Evolutionary conservation across 2,797 vertebrate species (phyloP), one percentile per base, ranked within the genome.

Genomic region (Pantherophis alleghaniensis): DNA sequence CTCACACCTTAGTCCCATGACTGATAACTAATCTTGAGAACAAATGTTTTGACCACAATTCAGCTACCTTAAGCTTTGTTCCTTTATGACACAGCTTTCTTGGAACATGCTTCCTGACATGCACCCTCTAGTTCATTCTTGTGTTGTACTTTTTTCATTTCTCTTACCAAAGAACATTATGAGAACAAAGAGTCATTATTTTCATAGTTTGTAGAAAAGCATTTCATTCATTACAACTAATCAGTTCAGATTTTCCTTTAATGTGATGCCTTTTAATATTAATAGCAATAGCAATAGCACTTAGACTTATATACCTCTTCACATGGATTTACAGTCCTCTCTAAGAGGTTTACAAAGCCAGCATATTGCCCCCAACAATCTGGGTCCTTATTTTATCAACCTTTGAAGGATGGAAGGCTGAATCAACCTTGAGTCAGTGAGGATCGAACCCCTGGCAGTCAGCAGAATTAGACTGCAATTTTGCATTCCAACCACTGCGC

Each of bases 21-120:
- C 55, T 55, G n/a, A 93, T 90, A 0, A 53, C n/a, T 47, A 91
- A 89, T 26, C 63, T 22, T 94, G 51, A 69, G 91, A 87, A 92
- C 74, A 86, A 86, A 1, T 87, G 87, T 22, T 69, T 55, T 88
- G 90, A 22, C 2, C 88, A 86, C 9, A 92, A 79, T 51, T 94
- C 53, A 93, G 47, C 32, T 56, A 37, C 16, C 47, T 92, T 87
- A 47, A 66, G 60, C n/a, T 93, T 90, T 57, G 55, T 55, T 51
- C 42, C 56, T 47, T 79, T 37, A 22, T 69, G 74, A 92, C 42
- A 56, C 26, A 47, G 57, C 13, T 89, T 55, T 57, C 51, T 91
- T 89, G 47, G 37, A 18, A 18, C 74, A 57, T 7, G 32, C 42
- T 55, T 53, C 16, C 59, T 57, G 4, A 24, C 32, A 53, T 42